Percentiles rank a stretch among this genome's conserved stretches.
Conservation (phyloP, 2,888 invertebrate genomes). For the Sminthurinus aureus region DNA sequence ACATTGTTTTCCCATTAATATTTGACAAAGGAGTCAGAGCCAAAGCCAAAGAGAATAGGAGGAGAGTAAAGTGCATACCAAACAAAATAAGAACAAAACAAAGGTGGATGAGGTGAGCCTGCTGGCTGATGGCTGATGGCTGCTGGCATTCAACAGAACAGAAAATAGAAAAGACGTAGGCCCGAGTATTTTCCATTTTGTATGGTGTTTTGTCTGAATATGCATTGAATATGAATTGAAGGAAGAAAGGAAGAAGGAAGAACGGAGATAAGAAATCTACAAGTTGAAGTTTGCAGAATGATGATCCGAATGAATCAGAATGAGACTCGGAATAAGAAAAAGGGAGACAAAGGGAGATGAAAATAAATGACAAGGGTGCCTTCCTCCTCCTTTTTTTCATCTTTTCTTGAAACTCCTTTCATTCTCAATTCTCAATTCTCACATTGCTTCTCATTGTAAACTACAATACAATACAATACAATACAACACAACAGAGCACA, state of each 20-base stretch:
- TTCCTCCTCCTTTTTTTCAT: neutral
- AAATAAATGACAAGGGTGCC: neutral
- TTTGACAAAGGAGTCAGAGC: neutral
- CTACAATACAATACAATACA: too few species aligned
- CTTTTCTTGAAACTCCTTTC: neutral
- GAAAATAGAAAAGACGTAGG: neutral
- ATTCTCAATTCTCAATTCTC: neutral
- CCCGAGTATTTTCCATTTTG: neutral
- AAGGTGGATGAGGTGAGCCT: slow-evolving; percentile 12
- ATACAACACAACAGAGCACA: too few species aligned
- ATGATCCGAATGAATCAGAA: too few species aligned
- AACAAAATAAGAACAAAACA: slow-evolving; percentile 16
- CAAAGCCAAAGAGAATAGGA: too few species aligned
- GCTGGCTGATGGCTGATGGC: slow-evolving; percentile 7
- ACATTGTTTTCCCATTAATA: slow-evolving; percentile 36
- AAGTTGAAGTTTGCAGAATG: neutral
- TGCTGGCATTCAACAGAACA: slow-evolving; percentile 3
- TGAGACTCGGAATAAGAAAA: too few species aligned
- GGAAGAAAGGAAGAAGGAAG: neutral
- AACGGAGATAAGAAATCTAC: neutral
- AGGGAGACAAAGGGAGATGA: neutral
- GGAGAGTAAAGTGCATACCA: slow-evolving; percentile 30
- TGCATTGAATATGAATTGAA: too few species aligned
- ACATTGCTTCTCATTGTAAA: neutral
- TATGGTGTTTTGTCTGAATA: neutral